Conservation (phyloP, 2,113 vertebrate species). For the Leptocoma aspasia region DNA sequence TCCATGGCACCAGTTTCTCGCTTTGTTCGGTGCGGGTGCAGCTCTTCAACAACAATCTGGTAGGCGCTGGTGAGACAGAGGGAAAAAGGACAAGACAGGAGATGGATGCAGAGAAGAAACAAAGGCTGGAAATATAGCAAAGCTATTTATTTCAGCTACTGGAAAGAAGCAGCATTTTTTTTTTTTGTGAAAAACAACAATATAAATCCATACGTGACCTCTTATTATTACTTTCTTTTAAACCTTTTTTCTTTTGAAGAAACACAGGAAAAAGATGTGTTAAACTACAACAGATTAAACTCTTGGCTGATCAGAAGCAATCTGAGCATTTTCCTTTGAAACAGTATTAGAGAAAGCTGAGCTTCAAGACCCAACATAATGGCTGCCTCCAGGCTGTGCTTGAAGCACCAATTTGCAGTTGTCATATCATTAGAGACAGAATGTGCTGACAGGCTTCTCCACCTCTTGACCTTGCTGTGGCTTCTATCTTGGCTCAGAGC, state of each 20-base stretch:
- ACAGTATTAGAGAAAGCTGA: constrained; percentile 8
- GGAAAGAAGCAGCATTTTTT: background rate
- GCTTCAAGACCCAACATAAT: constrained; percentile 62
- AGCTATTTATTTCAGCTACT: background rate
- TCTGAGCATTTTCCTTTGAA: constrained; percentile 53
- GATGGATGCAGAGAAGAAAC: background rate
- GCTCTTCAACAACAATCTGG: constrained; percentile 94
- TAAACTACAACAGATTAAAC: constrained; percentile 32
- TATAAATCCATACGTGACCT: background rate
- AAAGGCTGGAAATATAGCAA: background rate
- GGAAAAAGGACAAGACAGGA: background rate
- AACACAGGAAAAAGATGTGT: background rate
- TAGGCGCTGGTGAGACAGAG: constrained; percentile 81
- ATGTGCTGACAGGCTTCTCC: constrained; percentile 68
- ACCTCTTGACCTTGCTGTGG: constrained; percentile 75
- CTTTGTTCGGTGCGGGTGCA: constrained; percentile 86
- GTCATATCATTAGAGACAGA: constrained; percentile 71
- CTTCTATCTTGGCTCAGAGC: constrained; percentile 73
- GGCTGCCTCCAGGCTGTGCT: constrained; percentile 52
- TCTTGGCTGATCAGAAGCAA: constrained; percentile 26
- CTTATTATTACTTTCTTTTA: background rate
- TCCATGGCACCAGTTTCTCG: constrained; percentile 85
- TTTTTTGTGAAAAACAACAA: background rate
- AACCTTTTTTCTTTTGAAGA: background rate
- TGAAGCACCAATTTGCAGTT: constrained; percentile 61